These are phyloP conservation scores for Stenichneumon culpator DNA, from an alignment of 2,888 invertebrate species.

Conservation along the genomic window DNA sequence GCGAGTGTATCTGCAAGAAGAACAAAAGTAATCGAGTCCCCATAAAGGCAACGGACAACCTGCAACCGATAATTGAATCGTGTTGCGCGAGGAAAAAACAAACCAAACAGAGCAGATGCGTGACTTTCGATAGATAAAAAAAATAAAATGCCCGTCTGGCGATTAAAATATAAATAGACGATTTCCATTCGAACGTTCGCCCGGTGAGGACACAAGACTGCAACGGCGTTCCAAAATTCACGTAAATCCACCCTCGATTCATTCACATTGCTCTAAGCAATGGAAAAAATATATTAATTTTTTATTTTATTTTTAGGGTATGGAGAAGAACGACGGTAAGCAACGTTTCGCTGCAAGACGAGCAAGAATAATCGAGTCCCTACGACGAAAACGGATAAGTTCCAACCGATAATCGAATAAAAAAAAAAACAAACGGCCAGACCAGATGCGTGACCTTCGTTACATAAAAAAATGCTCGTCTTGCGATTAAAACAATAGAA, in stretches of 20 bases:
- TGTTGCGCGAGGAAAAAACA: constrained; percentile 35
- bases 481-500: constrained; percentile 9
- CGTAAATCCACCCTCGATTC: too few relatives aligned
- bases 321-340: too few relatives aligned
- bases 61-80: not conserved
- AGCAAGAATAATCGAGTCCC: too few relatives aligned
- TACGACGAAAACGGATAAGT: too few relatives aligned
- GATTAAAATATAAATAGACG: too few relatives aligned
- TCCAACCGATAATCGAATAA: not conserved
- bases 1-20: constrained; percentile 5
- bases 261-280: too few relatives aligned
- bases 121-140: constrained; percentile 29
- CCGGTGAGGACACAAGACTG: too few relatives aligned
- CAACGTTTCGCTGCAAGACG: too few relatives aligned
- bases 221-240: too few relatives aligned
- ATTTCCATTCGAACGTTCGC: too few relatives aligned
- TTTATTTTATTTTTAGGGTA: not conserved
- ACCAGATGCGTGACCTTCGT: constrained; percentile 34
- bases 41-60: not conserved
- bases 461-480: not conserved
- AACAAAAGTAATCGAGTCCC: not conserved
- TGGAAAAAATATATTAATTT: not conserved
- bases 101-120: constrained; percentile 23
- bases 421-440: not conserved
- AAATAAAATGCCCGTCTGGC: too few relatives aligned